Base-by-base conservation (phyloP, 1,140 invertebrate species). In the Orius insidiosus region DNA sequence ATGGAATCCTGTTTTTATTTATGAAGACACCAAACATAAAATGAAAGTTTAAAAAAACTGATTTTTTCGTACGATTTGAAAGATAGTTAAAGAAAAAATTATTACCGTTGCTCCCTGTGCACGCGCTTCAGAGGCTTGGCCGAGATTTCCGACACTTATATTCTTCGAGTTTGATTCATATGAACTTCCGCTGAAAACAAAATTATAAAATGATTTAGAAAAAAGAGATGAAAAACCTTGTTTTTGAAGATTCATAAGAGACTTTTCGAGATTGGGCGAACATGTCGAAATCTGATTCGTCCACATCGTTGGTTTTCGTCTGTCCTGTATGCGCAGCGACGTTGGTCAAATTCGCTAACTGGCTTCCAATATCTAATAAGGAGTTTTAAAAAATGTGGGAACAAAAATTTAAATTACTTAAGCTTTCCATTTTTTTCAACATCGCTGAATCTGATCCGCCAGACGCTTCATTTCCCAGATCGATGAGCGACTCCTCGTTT, bases 191-290 rank as follows among this genome's bases (percentile, higher is more conserved):
- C 76, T 80, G 55, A 14, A 65, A 62, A 47, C n/a, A n/a, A n/a
- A n/a, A n/a, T n/a, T n/a, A n/a, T 24, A 24, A 24, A 24, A 4
- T 24, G 24, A 24, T 14, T 36, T 3, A 11, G 30, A 35, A 34
- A 37, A 24, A 13, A 35, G 9, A 13, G n/a, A 34, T 13, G 1
- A 48, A 41, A 19, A 46, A 80, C 78, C 71, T 74, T 36, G 64
- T 70, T 65, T 80, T 84, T 15, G 73, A 63, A 33, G 63, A 70
- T 62, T 81, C 80, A 54, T 79, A 81, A 14, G 72, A 75, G 30
- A 74, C 68, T 47, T 78, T 85, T 55, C 87, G 68, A 3, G 85
- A 87, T 58, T 90, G 85, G 37, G 86, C 87, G 67, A 93, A 85
- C 75, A 85, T 85, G 62, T 90, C 86, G 65, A 93, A 93, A 55